Conservation (phyloP, 2,888 invertebrate species). For the Eupsilia transversa region DNA sequence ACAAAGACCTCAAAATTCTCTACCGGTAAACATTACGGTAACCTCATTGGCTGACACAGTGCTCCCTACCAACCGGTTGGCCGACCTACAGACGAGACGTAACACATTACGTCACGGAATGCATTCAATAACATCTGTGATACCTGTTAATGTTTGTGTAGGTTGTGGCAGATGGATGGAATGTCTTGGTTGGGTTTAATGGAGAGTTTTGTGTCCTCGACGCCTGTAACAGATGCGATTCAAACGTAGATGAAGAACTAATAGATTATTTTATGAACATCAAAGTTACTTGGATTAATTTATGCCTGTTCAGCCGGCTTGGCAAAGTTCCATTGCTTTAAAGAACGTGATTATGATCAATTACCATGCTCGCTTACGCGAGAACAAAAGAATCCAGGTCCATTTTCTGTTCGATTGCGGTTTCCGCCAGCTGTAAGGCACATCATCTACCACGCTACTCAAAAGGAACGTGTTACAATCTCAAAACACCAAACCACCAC, state of each 20-base stretch:
- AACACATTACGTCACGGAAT: conserved; percentile 57
- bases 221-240: background rate
- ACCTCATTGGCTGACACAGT: conserved; percentile 64
- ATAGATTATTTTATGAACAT: background rate
- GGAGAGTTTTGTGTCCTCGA: background rate
- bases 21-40: conserved; percentile 37
- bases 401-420: background rate
- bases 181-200: conserved; percentile 2
- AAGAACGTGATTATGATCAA: background rate
- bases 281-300: background rate
- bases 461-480: background rate
- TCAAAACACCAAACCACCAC: too few species aligned
- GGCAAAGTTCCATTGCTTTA: background rate
- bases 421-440: background rate
- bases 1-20: conserved; percentile 1
- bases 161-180: conserved; percentile 19
- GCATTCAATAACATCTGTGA: conserved; percentile 29
- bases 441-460: background rate
- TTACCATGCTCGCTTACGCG: background rate
- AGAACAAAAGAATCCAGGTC: background rate
- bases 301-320: background rate
- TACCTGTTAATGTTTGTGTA: conserved; percentile 36
- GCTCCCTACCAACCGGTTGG: conserved; percentile 62
- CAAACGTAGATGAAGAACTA: background rate
- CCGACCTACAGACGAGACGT: conserved; percentile 61